Base-by-base conservation (phyloP, 2,888 invertebrate species). In the Zhengitettix transpicula region DNA sequence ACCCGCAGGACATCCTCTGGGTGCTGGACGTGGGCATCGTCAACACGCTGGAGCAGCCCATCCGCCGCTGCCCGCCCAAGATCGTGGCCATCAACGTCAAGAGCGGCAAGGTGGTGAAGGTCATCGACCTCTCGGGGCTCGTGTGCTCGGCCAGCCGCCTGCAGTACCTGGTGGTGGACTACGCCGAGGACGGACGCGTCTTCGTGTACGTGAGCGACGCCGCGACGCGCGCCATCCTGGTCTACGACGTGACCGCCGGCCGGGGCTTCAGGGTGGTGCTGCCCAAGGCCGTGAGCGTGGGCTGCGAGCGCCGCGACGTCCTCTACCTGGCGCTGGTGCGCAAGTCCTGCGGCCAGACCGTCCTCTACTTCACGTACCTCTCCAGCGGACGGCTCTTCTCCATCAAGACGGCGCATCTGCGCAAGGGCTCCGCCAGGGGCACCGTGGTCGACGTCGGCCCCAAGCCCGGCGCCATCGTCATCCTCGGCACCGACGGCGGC, bases 91-190 rank as follows among this genome's bases (percentile, higher is more conserved):
- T 84, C 67, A 80, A 77, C 63, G 73, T 79, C 5, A 75, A 78
- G 58, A 78, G 78, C 10, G 78, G 78, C 56, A 82, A 83, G 72
- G 64, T 66, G 14, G 74, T 84, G 9, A 83, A 81, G 67, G 74
- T 75, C 0, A 75, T 87, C 47, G 80, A 82, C 58, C 71, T 88
- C 54, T 78, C 81, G 14, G 73, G 78, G 0, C 71, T 83, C 12
- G 76, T 80, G 0, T 78, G 78, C 51, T 71, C 76, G 10, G 77
- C 75, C 10, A 84, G 85, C 0, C 77, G 83, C 14, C 73, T 87
- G 40, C 88, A 88, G 69, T 84, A 85, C 67, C 70, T 88, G 52
- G 79, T 78, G 0, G 80, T 83, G 5, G 87, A 88, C 66, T 83
- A 85, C 68, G 76, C 78, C 0, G 67, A 76, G 12, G 79, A 80